These are phyloP conservation scores for Lucilia sericata DNA, from an alignment of 1,140 invertebrate genomes.

Conservation along the genomic window DNA sequence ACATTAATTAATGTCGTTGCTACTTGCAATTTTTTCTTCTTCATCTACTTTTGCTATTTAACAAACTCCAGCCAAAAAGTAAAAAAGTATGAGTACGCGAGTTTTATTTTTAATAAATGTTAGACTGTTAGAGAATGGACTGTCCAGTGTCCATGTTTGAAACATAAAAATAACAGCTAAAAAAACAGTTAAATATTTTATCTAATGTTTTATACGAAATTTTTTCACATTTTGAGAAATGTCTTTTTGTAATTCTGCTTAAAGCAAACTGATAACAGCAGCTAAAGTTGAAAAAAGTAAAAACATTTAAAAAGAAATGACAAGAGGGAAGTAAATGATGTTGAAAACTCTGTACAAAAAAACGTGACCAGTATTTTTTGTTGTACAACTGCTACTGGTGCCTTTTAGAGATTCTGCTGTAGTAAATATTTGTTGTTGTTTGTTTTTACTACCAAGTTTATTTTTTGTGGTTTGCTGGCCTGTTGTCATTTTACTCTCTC, in stretches of 20 bases:
- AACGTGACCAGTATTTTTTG: neutral
- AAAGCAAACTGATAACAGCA: conserved; percentile 3
- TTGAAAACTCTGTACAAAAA: neutral
- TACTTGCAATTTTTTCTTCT: neutral
- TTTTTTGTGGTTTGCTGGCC: neutral
- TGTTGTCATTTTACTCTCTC: conserved; percentile 18
- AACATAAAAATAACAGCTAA: neutral
- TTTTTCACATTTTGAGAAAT: conserved; percentile 15
- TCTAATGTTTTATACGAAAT: neutral
- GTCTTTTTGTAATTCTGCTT: neutral
- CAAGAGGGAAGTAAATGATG: neutral
- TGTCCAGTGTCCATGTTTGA: neutral
- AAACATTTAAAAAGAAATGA: neutral
- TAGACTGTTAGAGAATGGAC: neutral
- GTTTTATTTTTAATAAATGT: neutral
- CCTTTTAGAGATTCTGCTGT: neutral
- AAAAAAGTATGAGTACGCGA: neutral
- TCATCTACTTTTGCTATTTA: neutral
- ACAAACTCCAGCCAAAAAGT: neutral
- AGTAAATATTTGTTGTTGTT: neutral
- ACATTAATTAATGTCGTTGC: neutral
- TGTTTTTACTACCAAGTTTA: neutral
- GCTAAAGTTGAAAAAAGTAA: neutral
- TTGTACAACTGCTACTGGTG: neutral
- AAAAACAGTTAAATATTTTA: conserved; percentile 25